These are phyloP conservation scores for Nephrocerus scutellatus DNA, from an alignment of 2,888 invertebrate genomes.

Conservation along the genomic window DNA sequence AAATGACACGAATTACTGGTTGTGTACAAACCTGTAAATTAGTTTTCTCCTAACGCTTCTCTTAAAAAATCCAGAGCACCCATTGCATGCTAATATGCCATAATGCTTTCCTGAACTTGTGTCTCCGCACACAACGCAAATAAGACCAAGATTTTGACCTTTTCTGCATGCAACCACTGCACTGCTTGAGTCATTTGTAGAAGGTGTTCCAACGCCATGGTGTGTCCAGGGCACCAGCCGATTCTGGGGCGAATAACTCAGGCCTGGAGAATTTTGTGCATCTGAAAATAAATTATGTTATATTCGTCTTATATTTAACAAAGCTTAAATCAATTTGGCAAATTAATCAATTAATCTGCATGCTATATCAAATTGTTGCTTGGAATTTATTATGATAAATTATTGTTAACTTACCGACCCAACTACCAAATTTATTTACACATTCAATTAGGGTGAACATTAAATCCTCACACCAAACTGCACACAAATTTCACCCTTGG, in stretches of 20 bases:
- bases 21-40: slow-evolving; percentile 87
- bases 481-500: slow-evolving; percentile 40
- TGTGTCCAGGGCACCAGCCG: slow-evolving; percentile 44
- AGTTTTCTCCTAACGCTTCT: slow-evolving; percentile 90
- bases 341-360: slow-evolving; percentile 12
- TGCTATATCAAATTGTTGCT: slow-evolving; percentile 3
- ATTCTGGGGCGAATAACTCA: slow-evolving; percentile 41
- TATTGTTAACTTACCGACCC: slow-evolving; percentile 13
- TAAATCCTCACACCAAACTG: slow-evolving; percentile 33
- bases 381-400: slow-evolving; percentile 18
- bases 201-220: slow-evolving; percentile 35
- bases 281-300: slow-evolving; percentile 29
- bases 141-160: slow-evolving; percentile 65
- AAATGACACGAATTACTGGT: no score
- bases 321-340: slow-evolving; percentile 6
- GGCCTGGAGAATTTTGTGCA: slow-evolving; percentile 38
- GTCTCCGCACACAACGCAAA: slow-evolving; percentile 95
- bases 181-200: slow-evolving; percentile 29
- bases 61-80: slow-evolving; percentile 99
- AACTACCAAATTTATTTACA: slow-evolving; percentile 43
- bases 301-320: no score
- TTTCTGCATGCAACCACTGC: slow-evolving; percentile 38
- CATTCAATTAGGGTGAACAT: slow-evolving; percentile 45
- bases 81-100: slow-evolving; percentile 97
- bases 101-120: slow-evolving; percentile 97